These are phyloP conservation scores for Hycleus phaleratus DNA, from an alignment of 1,140 invertebrate species.

Conservation along the genomic window DNA sequence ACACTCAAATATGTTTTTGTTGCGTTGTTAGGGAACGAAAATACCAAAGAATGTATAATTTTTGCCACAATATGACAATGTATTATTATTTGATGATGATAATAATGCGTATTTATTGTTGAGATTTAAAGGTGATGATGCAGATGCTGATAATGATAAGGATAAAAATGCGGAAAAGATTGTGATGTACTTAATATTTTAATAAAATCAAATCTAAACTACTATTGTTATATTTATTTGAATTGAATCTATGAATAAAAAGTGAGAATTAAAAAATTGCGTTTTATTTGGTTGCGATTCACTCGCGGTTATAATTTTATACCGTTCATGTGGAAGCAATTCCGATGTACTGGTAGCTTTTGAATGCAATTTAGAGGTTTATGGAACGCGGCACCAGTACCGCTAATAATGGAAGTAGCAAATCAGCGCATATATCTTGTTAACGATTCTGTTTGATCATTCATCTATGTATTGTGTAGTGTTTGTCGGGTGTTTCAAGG, in stretches of 20 bases:
- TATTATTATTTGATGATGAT: background rate
- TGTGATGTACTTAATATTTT: slow-evolving; percentile 36
- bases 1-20: background rate
- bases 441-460: no score
- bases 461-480: no score
- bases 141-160: no score
- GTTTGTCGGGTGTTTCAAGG: no score
- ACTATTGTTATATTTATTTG: slow-evolving; percentile 28
- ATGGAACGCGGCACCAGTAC: no score
- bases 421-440: no score
- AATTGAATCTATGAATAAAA: slow-evolving; percentile 12
- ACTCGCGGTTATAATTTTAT: no score
- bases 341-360: no score
- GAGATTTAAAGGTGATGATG: slow-evolving; percentile 1
- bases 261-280: background rate
- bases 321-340: no score
- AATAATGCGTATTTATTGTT: slow-evolving; percentile 10
- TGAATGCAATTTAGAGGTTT: no score
- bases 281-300: no score
- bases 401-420: no score
- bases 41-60: slow-evolving; percentile 11
- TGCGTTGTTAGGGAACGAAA: slow-evolving; percentile 4
- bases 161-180: slow-evolving; percentile 9
- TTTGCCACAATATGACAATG: slow-evolving; percentile 8
- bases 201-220: slow-evolving; percentile 30